phyloP scores from a whole-genome alignment of 2,888 invertebrate species.

The Acleris holmiana region DNA sequence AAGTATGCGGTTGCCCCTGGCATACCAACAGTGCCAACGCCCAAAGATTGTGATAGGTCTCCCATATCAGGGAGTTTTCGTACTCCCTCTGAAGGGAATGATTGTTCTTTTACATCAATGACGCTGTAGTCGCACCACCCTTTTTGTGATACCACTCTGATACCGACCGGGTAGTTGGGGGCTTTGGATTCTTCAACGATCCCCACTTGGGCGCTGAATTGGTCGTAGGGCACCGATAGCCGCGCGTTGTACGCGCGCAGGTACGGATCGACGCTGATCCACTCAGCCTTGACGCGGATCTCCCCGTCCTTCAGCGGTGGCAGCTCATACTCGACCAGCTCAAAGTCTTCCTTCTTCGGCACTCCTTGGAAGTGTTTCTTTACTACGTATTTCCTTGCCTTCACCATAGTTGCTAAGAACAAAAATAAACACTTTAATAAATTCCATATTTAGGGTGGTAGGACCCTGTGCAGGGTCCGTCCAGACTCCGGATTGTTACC shows the following conservation, averaged over 20 bases:
- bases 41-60: constrained; percentile 78
- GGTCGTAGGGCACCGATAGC: constrained; percentile 53
- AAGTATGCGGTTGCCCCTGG: constrained; percentile 89
- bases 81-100: constrained; percentile 42
- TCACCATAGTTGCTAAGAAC: constrained; percentile 39
- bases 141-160: constrained; percentile 82
- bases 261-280: constrained; percentile 60
- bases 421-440: too few relatives aligned
- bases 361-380: constrained; percentile 82
- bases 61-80: constrained; percentile 81
- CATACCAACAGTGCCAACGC: constrained; percentile 86
- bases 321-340: constrained; percentile 84
- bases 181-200: constrained; percentile 86
- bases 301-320: constrained; percentile 83
- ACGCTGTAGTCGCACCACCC: constrained; percentile 87
- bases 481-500: too few relatives aligned
- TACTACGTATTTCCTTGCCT: constrained; percentile 77
- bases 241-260: constrained; percentile 47
- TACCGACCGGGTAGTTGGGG: constrained; percentile 84
- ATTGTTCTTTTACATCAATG: constrained; percentile 38
- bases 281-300: constrained; percentile 54
- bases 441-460: too few relatives aligned
- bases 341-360: constrained; percentile 83
- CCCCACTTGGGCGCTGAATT: constrained; percentile 57
- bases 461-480: too few relatives aligned